Percentiles rank a stretch among this genome's conserved stretches.
Conservation (phyloP, 2,888 invertebrate species). For the Anagyrus pseudococci region DNA sequence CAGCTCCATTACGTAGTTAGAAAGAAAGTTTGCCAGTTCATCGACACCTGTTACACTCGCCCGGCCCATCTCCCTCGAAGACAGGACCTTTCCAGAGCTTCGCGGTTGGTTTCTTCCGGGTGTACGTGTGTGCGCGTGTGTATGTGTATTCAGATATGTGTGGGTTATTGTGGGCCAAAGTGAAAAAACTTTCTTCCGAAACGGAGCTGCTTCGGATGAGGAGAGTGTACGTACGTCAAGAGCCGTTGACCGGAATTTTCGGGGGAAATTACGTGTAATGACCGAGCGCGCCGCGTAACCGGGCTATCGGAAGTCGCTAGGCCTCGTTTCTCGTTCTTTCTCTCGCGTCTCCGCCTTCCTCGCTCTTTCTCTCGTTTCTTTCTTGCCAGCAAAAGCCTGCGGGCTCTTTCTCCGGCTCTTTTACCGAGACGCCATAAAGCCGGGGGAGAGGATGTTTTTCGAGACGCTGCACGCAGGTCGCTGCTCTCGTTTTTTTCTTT, state of each 20-base stretch:
- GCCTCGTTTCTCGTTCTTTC: neutral
- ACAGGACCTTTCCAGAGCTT: neutral
- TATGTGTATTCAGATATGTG: neutral
- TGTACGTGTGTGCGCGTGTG: neutral
- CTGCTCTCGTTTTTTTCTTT: slow-evolving; percentile 1
- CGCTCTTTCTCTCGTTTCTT: too few species aligned
- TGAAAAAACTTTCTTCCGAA: slow-evolving; percentile 10
- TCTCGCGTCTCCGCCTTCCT: too few species aligned
- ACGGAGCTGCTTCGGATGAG: too few species aligned
- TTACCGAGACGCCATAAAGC: too few species aligned
- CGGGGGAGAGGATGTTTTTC: slow-evolving; percentile 22
- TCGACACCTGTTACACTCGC: slow-evolving; percentile 45
- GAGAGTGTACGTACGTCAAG: too few species aligned
- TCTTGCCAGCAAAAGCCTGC: too few species aligned
- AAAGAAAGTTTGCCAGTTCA: slow-evolving; percentile 49
- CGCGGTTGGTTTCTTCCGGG: neutral
- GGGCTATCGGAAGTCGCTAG: slow-evolving; percentile 20
- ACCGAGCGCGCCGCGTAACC: slow-evolving; percentile 1
- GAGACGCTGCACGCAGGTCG: neutral
- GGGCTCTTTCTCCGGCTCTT: too few species aligned
- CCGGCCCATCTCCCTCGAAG: slow-evolving; percentile 7
- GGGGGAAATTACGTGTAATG: slow-evolving; percentile 29
- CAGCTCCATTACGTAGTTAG: slow-evolving; percentile 33
- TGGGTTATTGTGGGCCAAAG: neutral
- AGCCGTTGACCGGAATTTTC: slow-evolving; percentile 34